These are phyloP conservation scores for Sebastes itinus DNA, from an alignment of 2,797 vertebrate species.

Conservation along the genomic window DNA sequence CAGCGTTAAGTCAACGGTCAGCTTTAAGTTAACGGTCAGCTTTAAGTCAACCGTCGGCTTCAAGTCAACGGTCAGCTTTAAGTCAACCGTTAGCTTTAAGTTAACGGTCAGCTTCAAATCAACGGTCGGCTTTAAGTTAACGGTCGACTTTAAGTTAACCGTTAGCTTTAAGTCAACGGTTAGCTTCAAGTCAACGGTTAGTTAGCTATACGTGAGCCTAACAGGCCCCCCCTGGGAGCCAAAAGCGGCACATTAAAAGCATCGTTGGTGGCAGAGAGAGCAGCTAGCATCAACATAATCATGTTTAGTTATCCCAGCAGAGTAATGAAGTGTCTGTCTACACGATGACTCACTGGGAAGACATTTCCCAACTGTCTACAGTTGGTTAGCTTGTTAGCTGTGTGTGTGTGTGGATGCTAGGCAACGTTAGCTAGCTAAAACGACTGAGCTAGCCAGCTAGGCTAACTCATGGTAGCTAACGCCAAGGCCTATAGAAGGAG, in stretches of 20 bases:
- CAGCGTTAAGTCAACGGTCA: not conserved
- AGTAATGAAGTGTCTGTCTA: not conserved
- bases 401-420: slow-evolving; percentile 25
- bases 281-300: not conserved
- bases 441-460: slow-evolving; percentile 49
- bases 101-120: fast-evolving
- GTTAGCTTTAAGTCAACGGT: slow-evolving; percentile 1
- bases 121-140: not conserved
- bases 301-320: not conserved
- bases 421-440: slow-evolving; percentile 40
- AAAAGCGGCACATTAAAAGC: not conserved
- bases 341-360: slow-evolving; percentile 34
- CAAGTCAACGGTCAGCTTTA: not conserved
- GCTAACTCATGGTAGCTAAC: slow-evolving; percentile 70
- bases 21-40: not conserved
- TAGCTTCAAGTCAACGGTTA: slow-evolving; percentile 13
- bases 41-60: not conserved
- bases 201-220: slow-evolving; percentile 34
- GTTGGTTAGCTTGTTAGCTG: not conserved
- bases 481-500: not conserved
- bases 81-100: not conserved
- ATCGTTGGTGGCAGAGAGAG: too few species aligned
- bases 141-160: slow-evolving; percentile 4
- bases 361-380: slow-evolving; percentile 25
- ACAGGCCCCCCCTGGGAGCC: slow-evolving; percentile 19